Base-by-base conservation (phyloP, 2,888 invertebrate species). In the Eupithecia dodoneata region DNA sequence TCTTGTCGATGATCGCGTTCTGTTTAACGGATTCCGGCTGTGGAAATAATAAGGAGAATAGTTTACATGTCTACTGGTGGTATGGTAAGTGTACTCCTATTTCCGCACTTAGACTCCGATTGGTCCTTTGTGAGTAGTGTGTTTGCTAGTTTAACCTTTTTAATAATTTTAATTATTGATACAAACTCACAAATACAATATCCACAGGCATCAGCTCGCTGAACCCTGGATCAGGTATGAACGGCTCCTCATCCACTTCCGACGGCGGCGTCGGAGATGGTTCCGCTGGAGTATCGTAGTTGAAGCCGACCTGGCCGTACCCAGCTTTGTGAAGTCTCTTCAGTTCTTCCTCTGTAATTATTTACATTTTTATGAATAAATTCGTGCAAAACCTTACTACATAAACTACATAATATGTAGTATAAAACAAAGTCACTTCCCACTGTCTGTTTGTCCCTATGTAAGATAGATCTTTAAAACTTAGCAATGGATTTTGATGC, bases 1-100 rank as follows among this genome's bases (percentile, higher is more conserved):
- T 99, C 93, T 99, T 99, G 88, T 99, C 99, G 85, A 99, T 99
- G 80, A 99, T 98, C 15, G 98, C 97, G 90, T 99, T 98, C 85
- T 97, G 96, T 90, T 99, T 99, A 86, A 97, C 96, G 5, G 97
- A 97, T 81, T 97, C 97, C 0, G 99, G 99, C 98, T 99, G 92
- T 65, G 89, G 30, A 30, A 81, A 82, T 82, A 81, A 77, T 76
- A 44, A 71, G 13, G 15, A 65, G 13, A 30, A 70, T 73, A 71
- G 18, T 18, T 59, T 59, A 59, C 6, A 9, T 59, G 55, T 59
- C 9, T 59, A 4, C n/a, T n/a, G n/a, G 30, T 30, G 30, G 30
- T 30, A 30, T 30, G 30, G 30, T 30, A 30, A 30, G 30, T 30
- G 30, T 30, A 30, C 30, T 30, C 30, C 30, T 30, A 30, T 30